phyloP scores from a whole-genome alignment of 2,113 vertebrate species.

The Oreotrochilus melanogaster region DNA sequence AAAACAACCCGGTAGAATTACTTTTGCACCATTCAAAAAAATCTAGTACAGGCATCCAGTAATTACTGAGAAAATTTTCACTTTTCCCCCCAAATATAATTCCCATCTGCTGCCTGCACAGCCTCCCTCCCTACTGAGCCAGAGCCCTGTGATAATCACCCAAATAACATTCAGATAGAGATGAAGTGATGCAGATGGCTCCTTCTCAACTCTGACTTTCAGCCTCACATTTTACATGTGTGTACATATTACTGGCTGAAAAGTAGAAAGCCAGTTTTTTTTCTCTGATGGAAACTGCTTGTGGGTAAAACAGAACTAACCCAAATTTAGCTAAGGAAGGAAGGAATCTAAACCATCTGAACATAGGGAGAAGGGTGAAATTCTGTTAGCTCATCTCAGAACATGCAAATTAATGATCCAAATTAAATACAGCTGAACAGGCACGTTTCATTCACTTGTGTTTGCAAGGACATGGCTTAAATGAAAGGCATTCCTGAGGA shows the following conservation, averaged over 20 bases:
- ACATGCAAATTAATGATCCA: not conserved
- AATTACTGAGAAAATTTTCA: conserved; percentile 57
- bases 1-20: not conserved
- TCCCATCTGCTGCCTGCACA: conserved; percentile 48
- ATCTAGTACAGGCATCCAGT: conserved; percentile 10
- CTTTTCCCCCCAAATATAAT: conserved; percentile 35
- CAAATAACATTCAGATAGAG: conserved; percentile 54
- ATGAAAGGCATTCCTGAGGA: not conserved
- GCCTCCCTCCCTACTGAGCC: conserved; percentile 44
- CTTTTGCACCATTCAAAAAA: conserved; percentile 41
- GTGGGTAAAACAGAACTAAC: conserved; percentile 36
- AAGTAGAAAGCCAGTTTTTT: conserved; percentile 59
- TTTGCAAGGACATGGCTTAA: not conserved
- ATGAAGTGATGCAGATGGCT: conserved; percentile 64
- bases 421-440: not conserved
- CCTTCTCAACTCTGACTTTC: conserved; percentile 68
- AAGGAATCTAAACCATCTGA: conserved; percentile 13
- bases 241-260: conserved; percentile 52
- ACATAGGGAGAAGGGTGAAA: not conserved
- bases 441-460: not conserved
- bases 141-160: conserved; percentile 48
- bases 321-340: not conserved
- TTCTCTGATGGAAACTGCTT: conserved; percentile 63
- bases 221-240: conserved; percentile 53
- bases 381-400: not conserved